These are phyloP conservation scores for Gorsachius goisagi DNA, from an alignment of 2,113 vertebrate genomes.

Conservation along the genomic window DNA sequence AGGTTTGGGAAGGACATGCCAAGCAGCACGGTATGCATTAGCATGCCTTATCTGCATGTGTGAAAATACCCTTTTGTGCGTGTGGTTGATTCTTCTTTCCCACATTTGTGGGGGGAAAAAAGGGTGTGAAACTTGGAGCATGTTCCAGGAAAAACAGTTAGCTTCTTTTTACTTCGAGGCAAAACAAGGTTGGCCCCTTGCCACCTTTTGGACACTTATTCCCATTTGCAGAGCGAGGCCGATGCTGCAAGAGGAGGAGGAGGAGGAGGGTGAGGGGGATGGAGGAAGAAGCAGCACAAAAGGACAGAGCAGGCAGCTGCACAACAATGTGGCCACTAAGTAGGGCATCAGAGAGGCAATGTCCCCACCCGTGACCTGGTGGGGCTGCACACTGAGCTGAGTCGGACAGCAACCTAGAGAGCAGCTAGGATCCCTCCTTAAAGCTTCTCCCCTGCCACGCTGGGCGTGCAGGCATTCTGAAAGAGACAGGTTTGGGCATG, in stretches of 20 bases:
- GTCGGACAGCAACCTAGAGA: not conserved
- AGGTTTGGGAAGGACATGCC: not conserved
- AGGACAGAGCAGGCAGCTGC: not conserved
- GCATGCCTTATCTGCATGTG: not conserved
- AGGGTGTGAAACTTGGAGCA: constrained; percentile 49
- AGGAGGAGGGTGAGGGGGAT: not conserved
- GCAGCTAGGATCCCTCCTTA: not conserved
- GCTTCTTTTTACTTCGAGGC: constrained; percentile 67
- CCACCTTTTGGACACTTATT: constrained; percentile 48
- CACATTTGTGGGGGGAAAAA: not conserved
- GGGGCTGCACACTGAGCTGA: not conserved
- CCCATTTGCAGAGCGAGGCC: not conserved
- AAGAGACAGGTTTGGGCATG: constrained; percentile 70
- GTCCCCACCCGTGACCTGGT: not conserved
- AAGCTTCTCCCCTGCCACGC: not conserved
- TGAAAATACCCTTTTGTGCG: not conserved
- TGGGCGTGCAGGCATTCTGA: not conserved
- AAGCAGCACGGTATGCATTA: not conserved
- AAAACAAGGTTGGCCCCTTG: constrained; percentile 60
- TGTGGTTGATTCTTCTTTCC: not conserved
- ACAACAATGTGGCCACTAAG: not conserved
- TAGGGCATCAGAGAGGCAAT: not conserved
- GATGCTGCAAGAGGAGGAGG: not conserved
- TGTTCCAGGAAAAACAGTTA: constrained; percentile 68
- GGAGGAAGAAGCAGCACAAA: not conserved